Evolutionary conservation across 1,140 invertebrate genomes (phyloP).

Genomic region (Physella acuta): DNA sequence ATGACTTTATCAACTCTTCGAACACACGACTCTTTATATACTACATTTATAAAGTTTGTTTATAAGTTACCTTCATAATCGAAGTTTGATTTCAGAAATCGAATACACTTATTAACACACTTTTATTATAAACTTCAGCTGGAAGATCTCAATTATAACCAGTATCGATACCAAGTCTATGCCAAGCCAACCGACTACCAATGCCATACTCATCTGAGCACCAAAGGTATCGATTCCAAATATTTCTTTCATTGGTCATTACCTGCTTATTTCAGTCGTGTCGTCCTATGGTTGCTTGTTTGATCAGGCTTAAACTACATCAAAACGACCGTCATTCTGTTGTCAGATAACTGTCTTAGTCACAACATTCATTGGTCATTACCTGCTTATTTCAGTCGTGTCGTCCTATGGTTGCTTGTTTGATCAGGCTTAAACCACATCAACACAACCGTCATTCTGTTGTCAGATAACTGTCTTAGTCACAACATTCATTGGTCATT

Average conservation of each 20-base stretch:
- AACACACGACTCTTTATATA: background rate
- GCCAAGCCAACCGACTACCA: slow-evolving; percentile 5
- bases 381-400: background rate
- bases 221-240: background rate
- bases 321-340: background rate
- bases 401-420: background rate
- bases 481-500: background rate
- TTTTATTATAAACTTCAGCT: background rate
- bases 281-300: background rate
- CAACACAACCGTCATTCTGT: background rate
- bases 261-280: background rate
- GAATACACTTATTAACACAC: background rate
- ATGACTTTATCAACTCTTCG: background rate
- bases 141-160: slow-evolving; percentile 11
- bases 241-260: background rate
- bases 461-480: background rate
- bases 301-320: background rate
- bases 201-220: too few species aligned
- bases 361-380: background rate
- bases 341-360: background rate
- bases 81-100: background rate
- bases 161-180: slow-evolving; percentile 16
- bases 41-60: background rate
- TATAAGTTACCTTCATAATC: too few species aligned
- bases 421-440: background rate